Evolutionary conservation across 2,888 invertebrate species (phyloP).

Genomic region (Nymphalis urticae): DNA sequence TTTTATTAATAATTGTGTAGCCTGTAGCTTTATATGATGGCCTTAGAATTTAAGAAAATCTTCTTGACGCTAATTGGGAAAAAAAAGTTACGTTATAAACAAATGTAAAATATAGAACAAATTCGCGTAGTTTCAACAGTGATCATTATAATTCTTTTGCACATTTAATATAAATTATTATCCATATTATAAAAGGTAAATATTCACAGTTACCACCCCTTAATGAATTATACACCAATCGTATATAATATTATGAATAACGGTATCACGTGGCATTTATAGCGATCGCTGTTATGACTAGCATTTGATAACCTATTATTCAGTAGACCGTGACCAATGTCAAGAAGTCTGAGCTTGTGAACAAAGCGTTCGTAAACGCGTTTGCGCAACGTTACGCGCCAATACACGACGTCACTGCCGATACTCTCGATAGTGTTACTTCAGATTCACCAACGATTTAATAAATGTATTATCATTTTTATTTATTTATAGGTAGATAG

Average conservation of each 20-base stretch:
- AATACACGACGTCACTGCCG: constrained; percentile 24
- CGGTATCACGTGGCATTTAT: constrained; percentile 14
- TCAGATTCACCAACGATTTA: constrained; percentile 2
- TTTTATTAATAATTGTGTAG: no score
- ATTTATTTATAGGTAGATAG: no score
- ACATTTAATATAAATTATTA: no score
- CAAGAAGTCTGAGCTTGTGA: constrained; percentile 44
- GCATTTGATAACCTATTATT: constrained; percentile 33
- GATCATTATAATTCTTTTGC: no score
- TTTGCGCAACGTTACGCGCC: constrained; percentile 52
- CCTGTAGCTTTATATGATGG: no score
- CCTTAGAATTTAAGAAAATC: no score
- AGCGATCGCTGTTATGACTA: constrained; percentile 13
- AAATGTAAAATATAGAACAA: no score
- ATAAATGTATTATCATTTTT: no score
- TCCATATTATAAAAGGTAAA: no score
- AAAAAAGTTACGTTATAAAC: no score
- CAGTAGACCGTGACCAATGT: constrained; percentile 53
- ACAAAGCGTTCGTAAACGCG: constrained; percentile 52
- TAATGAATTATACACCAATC: not conserved
- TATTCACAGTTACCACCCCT: not conserved
- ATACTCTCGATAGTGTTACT: constrained; percentile 1
- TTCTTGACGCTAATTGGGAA: no score
- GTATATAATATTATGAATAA: not conserved
- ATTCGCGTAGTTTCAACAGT: no score